A percentile compares a stretch with the other conserved stretches of the same genome.
Evolutionary conservation across 2,888 invertebrate genomes (phyloP).

Genomic region (Cyrtodaria siliqua): DNA sequence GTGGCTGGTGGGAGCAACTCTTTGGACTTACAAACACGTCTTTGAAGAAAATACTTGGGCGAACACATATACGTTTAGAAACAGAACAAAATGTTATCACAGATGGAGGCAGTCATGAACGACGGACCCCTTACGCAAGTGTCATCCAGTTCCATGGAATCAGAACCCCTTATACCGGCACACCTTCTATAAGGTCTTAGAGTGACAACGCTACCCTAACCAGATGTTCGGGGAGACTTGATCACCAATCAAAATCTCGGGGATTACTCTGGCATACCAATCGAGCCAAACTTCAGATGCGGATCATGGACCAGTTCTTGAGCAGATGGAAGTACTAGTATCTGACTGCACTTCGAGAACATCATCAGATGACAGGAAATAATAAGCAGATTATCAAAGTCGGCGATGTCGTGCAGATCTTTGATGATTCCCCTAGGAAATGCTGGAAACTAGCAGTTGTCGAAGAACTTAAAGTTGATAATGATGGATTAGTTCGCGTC

Average conservation of each 20-base stretch:
- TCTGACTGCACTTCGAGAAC: too few species aligned
- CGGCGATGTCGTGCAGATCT: too few species aligned
- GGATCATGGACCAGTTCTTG: conserved; percentile 36
- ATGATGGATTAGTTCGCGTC: conserved; percentile 9
- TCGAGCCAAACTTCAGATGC: conserved; percentile 3
- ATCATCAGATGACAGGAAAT: too few species aligned
- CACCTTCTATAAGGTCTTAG: too few species aligned
- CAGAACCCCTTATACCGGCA: too few species aligned
- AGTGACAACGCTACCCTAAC: too few species aligned
- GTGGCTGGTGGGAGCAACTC: conserved; percentile 58
- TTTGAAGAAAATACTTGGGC: conserved; percentile 39
- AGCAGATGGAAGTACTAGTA: conserved; percentile 41
- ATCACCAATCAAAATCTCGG: too few species aligned
- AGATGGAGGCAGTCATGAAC: conserved; percentile 46
- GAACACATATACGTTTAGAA: conserved; percentile 20
- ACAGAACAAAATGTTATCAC: conserved; percentile 39
- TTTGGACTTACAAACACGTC: conserved; percentile 46
- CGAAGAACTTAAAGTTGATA: conserved; percentile 11
- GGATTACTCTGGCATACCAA: conserved; percentile 19
- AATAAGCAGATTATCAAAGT: conserved; percentile 22
- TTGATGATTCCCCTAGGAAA: too few species aligned
- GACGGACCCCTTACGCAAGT: conserved; percentile 48
- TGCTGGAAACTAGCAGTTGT: too few species aligned
- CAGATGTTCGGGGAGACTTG: too few species aligned
- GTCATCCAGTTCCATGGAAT: too few species aligned